Evolutionary conservation across 2,888 invertebrate genomes (phyloP).

Genomic region (Sesamia inferens): DNA sequence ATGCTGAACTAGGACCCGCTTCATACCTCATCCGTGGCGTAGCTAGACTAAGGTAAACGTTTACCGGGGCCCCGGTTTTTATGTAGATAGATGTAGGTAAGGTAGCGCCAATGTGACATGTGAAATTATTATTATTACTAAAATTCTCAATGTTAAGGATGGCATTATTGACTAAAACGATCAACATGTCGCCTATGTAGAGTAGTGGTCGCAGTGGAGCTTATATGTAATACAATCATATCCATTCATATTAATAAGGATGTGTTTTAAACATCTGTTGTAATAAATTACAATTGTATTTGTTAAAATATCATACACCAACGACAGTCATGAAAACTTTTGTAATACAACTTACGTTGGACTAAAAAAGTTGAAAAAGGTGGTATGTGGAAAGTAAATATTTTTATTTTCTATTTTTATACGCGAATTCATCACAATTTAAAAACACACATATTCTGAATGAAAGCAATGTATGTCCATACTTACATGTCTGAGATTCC

Average conservation of each 20-base stretch:
- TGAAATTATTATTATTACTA: not conserved
- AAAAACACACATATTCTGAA: not conserved
- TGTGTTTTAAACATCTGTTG: not conserved
- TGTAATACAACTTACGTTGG: not conserved
- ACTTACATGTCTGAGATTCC: too few relatives aligned
- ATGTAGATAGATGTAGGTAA: not conserved
- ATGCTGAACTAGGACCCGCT: conserved; percentile 95
- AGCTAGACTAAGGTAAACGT: conserved; percentile 18
- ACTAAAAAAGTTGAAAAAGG: too few relatives aligned
- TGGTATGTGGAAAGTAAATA: not conserved
- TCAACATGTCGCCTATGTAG: not conserved
- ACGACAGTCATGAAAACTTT: not conserved
- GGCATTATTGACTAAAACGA: not conserved
- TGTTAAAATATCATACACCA: not conserved
- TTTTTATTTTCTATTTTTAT: not conserved
- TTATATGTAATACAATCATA: not conserved
- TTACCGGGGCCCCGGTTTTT: conserved; percentile 22
- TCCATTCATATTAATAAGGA: not conserved
- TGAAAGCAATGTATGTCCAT: not conserved
- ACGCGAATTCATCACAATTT: not conserved
- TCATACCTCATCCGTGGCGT: conserved; percentile 36
- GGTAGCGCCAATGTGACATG: not conserved
- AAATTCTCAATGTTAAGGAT: not conserved
- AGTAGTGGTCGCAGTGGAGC: too few relatives aligned
- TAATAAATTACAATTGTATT: not conserved